Evolutionary conservation across 2,113 vertebrate genomes (phyloP), one percentile per base, ranked within the genome.

Genomic region (Alouatta palliata): DNA sequence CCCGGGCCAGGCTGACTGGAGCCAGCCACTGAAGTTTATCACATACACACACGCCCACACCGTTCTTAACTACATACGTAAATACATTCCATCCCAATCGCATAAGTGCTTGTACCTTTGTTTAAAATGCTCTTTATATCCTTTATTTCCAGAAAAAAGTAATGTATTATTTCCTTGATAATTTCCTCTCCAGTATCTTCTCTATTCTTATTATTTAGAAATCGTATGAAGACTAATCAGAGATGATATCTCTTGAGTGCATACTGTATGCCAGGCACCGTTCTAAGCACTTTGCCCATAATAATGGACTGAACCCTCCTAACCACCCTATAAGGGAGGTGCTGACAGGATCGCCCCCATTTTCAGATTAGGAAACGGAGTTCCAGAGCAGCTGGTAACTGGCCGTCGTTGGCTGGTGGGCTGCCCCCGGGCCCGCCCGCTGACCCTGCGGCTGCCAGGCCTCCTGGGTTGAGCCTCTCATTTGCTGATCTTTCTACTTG

Each of bases 1-100:
- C 52, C 43, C 43, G 5, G 37, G 1, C 1, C 1, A 76, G 47
- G 17, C 30, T 45, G 1, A 1, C 64, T 64, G 6, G 13, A 23
- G 43, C 2, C 47, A 5, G 35, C 43, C 21, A 0, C 83, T 4
- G 68, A 77, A 40, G 40, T 47, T 70, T 30, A n/a, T n/a, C n/a
- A 32, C 61, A 32, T 10, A 10, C 45, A 47, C 13, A 68, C 66
- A 68, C 6, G 12, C 61, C 11, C 12, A 2, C 13, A 3, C 71
- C 43, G 5, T 47, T 32, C 45, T 77, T 77, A 47, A 77, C 43
- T 19, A 49, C 1, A 32, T 11, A 27, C 0, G 0, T 21, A 64
- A 32, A 84, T 66, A 47, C 43, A 35, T 30, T 13, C 17, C 32
- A 45, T 14, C 40, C 43, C 75, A 35, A 45, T 68, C 32, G 1